Conservation (phyloP, 2,113 vertebrate species). For the Ictalurus furcatus region DNA sequence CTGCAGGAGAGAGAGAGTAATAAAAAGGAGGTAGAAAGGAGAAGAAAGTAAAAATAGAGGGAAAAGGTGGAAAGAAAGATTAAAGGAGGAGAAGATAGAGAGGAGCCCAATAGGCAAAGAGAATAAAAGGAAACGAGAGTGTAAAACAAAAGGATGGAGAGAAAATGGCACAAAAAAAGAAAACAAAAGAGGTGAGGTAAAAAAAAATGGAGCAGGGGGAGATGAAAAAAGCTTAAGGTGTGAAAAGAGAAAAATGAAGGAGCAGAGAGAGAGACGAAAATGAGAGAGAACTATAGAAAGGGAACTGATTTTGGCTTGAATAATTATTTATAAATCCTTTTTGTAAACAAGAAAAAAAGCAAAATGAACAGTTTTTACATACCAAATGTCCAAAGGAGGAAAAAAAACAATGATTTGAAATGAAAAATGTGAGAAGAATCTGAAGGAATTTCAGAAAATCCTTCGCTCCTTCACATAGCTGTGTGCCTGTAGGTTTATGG, state of each 20-base stretch:
- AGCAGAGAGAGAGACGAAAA: slow-evolving; percentile 20
- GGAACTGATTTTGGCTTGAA: neutral
- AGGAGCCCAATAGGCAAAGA: neutral
- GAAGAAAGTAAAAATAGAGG: neutral
- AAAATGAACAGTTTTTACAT: neutral
- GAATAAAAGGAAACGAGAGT: neutral
- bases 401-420: neutral
- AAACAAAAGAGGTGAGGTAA: neutral
- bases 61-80: neutral
- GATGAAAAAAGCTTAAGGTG: neutral
- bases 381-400: neutral
- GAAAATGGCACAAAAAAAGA: neutral
- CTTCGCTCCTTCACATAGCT: too few relatives aligned
- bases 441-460: neutral
- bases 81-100: neutral
- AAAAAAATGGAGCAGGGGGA: neutral
- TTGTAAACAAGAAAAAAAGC: neutral
- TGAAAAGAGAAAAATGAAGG: neutral
- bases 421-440: neutral
- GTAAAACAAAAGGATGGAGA: neutral
- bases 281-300: slow-evolving; percentile 12
- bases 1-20: slow-evolving; percentile 42
- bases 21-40: neutral
- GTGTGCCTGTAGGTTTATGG: neutral
- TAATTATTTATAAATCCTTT: neutral